Conservation (phyloP, 2,113 vertebrate species). For the Parotia lawesii region DNA sequence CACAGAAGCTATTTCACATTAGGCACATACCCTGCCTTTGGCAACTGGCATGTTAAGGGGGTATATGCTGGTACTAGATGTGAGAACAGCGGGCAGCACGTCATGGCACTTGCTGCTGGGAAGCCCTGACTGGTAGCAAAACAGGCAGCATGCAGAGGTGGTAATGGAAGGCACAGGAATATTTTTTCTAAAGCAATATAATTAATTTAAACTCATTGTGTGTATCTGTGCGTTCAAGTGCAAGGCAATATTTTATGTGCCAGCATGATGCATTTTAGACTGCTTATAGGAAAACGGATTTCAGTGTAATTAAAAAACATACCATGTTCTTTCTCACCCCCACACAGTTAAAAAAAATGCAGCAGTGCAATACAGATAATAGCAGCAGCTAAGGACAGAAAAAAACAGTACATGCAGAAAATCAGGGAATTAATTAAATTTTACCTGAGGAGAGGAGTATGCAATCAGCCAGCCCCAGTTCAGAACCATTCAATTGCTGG, state of each 20-base stretch:
- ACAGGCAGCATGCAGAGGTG: slow-evolving; percentile 30
- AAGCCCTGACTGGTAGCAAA: slow-evolving; percentile 21
- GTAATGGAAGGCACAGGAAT: slow-evolving; percentile 1
- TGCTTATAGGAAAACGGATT: slow-evolving; percentile 9
- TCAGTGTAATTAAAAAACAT: slow-evolving; percentile 10
- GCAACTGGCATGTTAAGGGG: neutral
- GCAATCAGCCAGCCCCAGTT: neutral
- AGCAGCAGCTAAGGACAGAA: neutral
- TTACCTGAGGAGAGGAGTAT: neutral
- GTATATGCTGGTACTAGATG: slow-evolving; percentile 14
- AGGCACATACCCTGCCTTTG: slow-evolving; percentile 32
- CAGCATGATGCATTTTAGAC: slow-evolving; percentile 6
- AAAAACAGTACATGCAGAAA: neutral
- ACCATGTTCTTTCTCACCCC: neutral
- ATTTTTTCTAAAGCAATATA: neutral
- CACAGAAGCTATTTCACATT: slow-evolving; percentile 37
- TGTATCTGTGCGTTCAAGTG: neutral
- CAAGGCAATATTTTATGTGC: neutral
- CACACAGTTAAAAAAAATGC: neutral
- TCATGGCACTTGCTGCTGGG: slow-evolving; percentile 23
- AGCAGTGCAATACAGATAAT: neutral
- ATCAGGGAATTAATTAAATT: neutral
- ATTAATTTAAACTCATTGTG: slow-evolving; percentile 16
- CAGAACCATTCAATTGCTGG: neutral
- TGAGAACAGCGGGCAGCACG: slow-evolving; percentile 28